These are phyloP conservation scores for Morus bassanus DNA, from an alignment of 2,797 vertebrate genomes.

Conservation along the genomic window DNA sequence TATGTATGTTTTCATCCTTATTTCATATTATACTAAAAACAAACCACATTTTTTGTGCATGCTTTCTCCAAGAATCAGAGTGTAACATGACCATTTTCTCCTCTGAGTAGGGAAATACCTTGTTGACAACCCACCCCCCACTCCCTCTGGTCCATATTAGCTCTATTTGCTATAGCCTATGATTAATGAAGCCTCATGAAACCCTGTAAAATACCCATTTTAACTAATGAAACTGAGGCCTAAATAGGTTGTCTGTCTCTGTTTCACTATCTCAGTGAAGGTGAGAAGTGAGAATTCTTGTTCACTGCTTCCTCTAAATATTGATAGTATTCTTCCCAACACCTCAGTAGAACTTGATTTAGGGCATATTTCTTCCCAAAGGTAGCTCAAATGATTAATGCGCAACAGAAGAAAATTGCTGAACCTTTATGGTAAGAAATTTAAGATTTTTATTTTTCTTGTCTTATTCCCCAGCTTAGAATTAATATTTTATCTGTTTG, in stretches of 20 bases:
- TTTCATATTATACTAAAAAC: background rate
- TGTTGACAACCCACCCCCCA: background rate
- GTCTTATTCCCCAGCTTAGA: background rate
- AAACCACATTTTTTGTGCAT: background rate
- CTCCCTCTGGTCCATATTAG: background rate
- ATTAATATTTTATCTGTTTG: background rate
- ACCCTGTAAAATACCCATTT: background rate
- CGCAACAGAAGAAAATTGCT: background rate
- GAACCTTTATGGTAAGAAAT: background rate
- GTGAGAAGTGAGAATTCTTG: background rate
- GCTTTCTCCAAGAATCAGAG: background rate
- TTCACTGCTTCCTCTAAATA: background rate
- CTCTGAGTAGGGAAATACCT: background rate
- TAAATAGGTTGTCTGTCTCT: background rate
- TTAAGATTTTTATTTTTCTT: background rate
- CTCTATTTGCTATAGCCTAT: background rate
- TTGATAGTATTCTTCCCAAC: background rate
- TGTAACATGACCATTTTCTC: background rate
- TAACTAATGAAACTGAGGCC: background rate
- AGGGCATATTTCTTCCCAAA: background rate
- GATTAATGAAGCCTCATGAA: background rate
- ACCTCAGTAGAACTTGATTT: background rate
- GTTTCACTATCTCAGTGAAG: background rate
- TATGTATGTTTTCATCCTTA: background rate
- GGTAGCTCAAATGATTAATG: background rate